phyloP scores from a whole-genome alignment of 1,140 invertebrate genomes.

The Ylistrum balloti region DNA sequence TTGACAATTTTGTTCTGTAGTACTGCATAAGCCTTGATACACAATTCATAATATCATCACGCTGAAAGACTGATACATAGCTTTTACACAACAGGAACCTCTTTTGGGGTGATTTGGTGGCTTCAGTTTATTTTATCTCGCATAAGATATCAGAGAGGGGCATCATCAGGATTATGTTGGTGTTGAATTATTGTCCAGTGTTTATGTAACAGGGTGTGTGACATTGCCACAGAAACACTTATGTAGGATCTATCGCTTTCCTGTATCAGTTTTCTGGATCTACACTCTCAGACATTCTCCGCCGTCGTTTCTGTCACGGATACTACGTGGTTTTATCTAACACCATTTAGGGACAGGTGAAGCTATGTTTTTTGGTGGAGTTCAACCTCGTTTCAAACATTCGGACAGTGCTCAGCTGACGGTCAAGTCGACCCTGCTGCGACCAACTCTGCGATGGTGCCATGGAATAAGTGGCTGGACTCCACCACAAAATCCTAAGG shows the following conservation, averaged over 20 bases:
- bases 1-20: neutral
- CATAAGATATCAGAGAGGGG: neutral
- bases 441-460: neutral
- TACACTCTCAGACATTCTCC: neutral
- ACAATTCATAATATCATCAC: constrained; percentile 36
- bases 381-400: constrained; percentile 21
- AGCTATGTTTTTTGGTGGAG: constrained; percentile 16
- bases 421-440: constrained; percentile 12
- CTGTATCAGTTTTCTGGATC: neutral
- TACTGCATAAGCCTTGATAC: constrained; percentile 17
- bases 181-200: neutral
- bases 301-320: neutral
- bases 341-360: neutral
- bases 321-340: neutral
- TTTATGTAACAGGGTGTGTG: neutral
- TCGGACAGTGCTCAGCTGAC: neutral
- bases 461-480: neutral
- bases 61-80: neutral
- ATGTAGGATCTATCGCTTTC: neutral
- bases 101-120: neutral
- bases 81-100: constrained; percentile 20
- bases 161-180: neutral
- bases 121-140: neutral
- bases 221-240: constrained; percentile 9
- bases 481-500: neutral